Base-by-base conservation (phyloP, 2,113 vertebrate species). In the Notechis scutatus region DNA sequence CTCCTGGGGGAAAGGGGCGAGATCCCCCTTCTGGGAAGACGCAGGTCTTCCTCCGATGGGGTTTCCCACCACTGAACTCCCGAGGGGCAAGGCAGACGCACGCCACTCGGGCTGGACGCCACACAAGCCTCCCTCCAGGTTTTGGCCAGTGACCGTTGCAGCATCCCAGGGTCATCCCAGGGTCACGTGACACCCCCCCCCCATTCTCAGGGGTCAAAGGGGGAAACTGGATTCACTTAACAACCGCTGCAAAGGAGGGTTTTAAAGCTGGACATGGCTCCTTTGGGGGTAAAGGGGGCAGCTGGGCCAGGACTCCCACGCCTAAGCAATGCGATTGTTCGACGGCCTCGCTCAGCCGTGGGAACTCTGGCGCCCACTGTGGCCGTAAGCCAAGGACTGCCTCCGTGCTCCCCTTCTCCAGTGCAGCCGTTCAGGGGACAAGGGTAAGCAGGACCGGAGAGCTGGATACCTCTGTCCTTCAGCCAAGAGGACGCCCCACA, bases 401-500 rank as follows among this genome's bases (percentile, higher is more conserved):
- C 57, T 59, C 5, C 4, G 11, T 2, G 34, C 3, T 86, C 21
- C 20, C 47, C 42, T 86, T 86, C 85, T 74, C 42, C 47, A 24
- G 24, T 24, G 4, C 4, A 45, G 81, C 47, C 8, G 47, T 9
- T 50, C 1, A 50, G 47, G 47, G 47, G 47, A 50, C 47, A 50
- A 50, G 47, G 47, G 7, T 50, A 50, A 50, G 47, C 9, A 50
- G 1, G 47, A 18, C 52, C 3, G 20, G n/a, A 55, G 11, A 9
- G 21, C 47, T 24, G 18, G 24, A 2, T 95, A 98, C 98, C 97
- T 93, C 34, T 93, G 97, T 94, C 94, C 95, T 93, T 97, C 93
- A n/a, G 96, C 96, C 57, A 98, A 96, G 50, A 98, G 88, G 14
- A 97, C 94, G 81, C 98, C 98, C 98, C 97, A 98, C 74, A 98